Conservation (phyloP, 2,113 vertebrate species). For the Phrynocephalus versicolor region DNA sequence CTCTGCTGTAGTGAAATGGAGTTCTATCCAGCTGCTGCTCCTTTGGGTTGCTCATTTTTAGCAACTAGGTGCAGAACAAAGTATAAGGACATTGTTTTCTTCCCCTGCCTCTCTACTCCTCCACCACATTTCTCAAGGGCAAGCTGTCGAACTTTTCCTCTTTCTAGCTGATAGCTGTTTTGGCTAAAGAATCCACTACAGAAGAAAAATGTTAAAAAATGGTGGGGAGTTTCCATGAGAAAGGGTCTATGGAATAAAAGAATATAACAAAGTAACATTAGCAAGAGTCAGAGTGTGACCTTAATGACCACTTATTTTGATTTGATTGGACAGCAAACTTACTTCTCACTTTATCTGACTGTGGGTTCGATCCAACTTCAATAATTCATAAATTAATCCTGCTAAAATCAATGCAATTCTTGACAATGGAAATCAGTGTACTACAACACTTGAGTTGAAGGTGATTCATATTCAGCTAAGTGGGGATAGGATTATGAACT, state of each 20-base stretch:
- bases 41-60: conserved; percentile 33
- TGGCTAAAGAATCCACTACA: conserved; percentile 4
- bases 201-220: conserved; percentile 43
- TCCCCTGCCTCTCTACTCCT: background rate
- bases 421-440: too few species aligned
- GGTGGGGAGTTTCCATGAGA: conserved; percentile 35
- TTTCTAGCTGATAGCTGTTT: conserved; percentile 46
- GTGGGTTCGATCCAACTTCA: background rate
- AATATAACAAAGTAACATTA: background rate
- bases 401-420: background rate
- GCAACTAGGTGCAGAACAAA: conserved; percentile 55
- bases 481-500: background rate
- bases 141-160: conserved; percentile 49
- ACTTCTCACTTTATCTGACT: background rate
- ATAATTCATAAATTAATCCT: background rate
- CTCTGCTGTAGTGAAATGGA: conserved; percentile 4
- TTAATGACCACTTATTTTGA: background rate
- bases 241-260: background rate
- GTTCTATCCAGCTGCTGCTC: conserved; percentile 18
- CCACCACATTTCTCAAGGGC: conserved; percentile 56
- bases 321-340: too few species aligned
- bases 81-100: conserved; percentile 46
- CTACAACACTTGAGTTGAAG: too few species aligned
- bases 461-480: too few species aligned
- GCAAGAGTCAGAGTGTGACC: background rate